Evolutionary conservation across 2,113 vertebrate species (phyloP), one percentile per base, ranked within the genome.

Genomic region (Progne subis): DNA sequence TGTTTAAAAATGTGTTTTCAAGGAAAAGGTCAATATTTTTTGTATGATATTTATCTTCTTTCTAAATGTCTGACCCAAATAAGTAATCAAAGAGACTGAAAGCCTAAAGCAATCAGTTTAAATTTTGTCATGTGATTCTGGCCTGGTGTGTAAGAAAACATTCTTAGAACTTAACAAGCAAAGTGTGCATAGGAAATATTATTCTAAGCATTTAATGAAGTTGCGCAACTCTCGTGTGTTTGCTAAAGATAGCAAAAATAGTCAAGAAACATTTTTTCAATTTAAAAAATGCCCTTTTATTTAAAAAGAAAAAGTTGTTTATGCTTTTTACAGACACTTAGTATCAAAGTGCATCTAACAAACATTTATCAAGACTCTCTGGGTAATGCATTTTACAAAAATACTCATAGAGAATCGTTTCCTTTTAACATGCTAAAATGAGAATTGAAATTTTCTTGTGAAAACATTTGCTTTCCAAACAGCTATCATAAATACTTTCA

Each of bases 91-190:
- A 85, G 55, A 79, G 57, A 86, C 82, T 50, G 61, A 91, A 84
- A 94, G 49, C 46, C 81, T 82, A 85, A 82, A 87, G 65, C 23
- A 89, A 71, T 76, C 70, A 69, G 86, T 89, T 95, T 5, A 0
- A 87, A 72, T 94, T 94, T 89, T 3, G 1, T 76, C 93, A 91
- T 53, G 78, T 79, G 69, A 89, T 87, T 84, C 86, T 87, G 74
- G 47, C 69, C 81, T 85, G 57, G 41, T 91, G 81, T 34, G 37
- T 94, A 87, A 85, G 81, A 82, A 95, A 97, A 95, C 65, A 92
- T 25, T 69, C 83, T 34, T 87, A 56, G 46, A 88, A 88, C 18
- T 86, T 90, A 91, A 91, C 56, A 82, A 89, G 69, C 5, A 88
- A 95, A 81, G 41, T 88, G 68, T 84, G 71, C 37, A 57, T 46